phyloP scores from a whole-genome alignment of 2,113 vertebrate genomes.

The Tragelaphus scriptus region DNA sequence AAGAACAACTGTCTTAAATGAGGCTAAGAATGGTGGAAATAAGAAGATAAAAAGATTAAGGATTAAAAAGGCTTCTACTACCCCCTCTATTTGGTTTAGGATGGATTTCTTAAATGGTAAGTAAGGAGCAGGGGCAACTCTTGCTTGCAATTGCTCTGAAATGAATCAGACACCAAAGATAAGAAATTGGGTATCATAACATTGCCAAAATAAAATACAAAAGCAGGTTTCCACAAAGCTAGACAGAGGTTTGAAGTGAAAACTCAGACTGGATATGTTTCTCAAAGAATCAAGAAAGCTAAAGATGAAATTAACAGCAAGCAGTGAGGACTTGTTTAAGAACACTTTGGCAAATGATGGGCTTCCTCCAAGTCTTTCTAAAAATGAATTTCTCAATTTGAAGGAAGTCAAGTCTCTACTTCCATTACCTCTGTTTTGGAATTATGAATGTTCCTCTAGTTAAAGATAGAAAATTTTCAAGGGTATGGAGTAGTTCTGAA shows the following conservation, averaged over 20 bases:
- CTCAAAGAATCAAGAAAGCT: neutral
- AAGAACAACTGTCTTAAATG: neutral
- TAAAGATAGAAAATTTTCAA: neutral
- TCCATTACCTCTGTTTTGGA: neutral
- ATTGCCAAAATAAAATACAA: neutral
- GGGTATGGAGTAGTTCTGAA: neutral
- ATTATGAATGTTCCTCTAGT: neutral
- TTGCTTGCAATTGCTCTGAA: neutral
- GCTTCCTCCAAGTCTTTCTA: neutral
- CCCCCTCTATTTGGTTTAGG: neutral
- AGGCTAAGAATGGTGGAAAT: neutral
- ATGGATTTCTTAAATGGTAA: neutral
- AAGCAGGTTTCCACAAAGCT: neutral
- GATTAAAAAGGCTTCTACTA: neutral
- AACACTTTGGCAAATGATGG: neutral
- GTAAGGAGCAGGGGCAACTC: neutral
- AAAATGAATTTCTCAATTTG: neutral
- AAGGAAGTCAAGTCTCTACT: neutral
- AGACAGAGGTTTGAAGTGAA: neutral
- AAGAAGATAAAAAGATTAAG: neutral
- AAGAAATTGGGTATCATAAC: neutral
- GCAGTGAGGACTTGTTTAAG: neutral
- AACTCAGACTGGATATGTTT: neutral
- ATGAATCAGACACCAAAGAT: neutral
- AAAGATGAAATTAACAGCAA: neutral